These are phyloP conservation scores for Hemaris fuciformis DNA, from an alignment of 2,888 invertebrate genomes.

Conservation along the genomic window DNA sequence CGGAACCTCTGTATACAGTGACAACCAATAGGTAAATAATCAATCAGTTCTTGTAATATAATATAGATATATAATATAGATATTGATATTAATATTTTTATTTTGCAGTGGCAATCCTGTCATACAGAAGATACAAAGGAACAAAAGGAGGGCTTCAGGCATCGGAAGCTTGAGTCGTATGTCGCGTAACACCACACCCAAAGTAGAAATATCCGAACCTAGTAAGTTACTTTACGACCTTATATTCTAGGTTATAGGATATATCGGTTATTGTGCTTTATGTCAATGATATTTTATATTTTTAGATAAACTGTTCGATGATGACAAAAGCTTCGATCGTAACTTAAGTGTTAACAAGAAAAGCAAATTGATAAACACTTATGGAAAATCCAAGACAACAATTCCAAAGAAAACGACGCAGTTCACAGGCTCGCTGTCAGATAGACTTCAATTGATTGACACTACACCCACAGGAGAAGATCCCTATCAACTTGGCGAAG, in stretches of 20 bases:
- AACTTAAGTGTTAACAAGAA: constrained; percentile 59
- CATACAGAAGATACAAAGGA: constrained; percentile 63
- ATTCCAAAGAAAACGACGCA: constrained; percentile 46
- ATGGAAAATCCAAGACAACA: constrained; percentile 49
- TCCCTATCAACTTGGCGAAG: constrained; percentile 71
- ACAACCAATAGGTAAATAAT: constrained; percentile 60
- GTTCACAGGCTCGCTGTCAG: constrained; percentile 64
- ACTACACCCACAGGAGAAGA: constrained; percentile 73
- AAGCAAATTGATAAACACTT: constrained; percentile 64
- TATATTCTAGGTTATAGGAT: not conserved
- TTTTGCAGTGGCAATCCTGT: constrained; percentile 59
- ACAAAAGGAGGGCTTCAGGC: constrained; percentile 49
- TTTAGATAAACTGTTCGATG: constrained; percentile 51
- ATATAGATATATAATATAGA: not conserved
- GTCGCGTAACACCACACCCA: constrained; percentile 46
- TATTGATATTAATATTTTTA: not conserved
- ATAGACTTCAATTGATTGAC: constrained; percentile 65
- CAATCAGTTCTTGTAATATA: not conserved
- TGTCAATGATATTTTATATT: constrained; percentile 16
- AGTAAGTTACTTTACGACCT: constrained; percentile 42
- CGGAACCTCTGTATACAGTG: constrained; percentile 63
- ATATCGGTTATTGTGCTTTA: not conserved
- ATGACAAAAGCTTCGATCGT: constrained; percentile 44
- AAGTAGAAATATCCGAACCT: constrained; percentile 44
- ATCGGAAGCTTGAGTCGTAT: constrained; percentile 61